These are phyloP conservation scores for Leucopternis melanops DNA, from an alignment of 2,113 vertebrate species.

Conservation along the genomic window DNA sequence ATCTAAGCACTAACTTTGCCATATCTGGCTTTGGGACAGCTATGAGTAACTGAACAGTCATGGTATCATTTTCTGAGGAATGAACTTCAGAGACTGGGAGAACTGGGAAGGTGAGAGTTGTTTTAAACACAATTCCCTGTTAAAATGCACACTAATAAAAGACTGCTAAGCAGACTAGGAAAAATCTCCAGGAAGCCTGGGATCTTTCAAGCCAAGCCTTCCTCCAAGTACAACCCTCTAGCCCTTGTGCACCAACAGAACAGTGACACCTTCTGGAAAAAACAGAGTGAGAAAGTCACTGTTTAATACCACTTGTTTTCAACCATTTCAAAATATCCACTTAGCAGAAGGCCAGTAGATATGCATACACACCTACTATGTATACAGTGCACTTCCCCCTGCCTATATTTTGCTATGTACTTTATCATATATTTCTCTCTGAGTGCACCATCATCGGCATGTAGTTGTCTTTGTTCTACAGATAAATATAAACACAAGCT, in stretches of 20 bases:
- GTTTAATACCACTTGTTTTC: not conserved
- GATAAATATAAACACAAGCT: not conserved
- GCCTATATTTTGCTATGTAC: not conserved
- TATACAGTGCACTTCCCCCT: not conserved
- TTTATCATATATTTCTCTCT: not conserved
- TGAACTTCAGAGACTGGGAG: not conserved
- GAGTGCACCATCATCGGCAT: not conserved
- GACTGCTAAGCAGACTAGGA: not conserved
- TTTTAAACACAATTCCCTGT: not conserved
- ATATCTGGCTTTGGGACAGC: not conserved
- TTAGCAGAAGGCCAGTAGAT: not conserved
- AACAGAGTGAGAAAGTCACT: not conserved
- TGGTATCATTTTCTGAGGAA: not conserved
- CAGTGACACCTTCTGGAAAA: conserved; percentile 16
- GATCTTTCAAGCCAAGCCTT: not conserved
- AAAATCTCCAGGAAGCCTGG: not conserved
- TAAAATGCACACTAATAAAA: not conserved
- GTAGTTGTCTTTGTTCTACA: not conserved
- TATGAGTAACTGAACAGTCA: not conserved
- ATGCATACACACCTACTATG: not conserved
- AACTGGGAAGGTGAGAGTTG: not conserved
- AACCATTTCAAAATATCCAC: not conserved
- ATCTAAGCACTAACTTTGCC: not conserved
- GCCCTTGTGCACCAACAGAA: not conserved
- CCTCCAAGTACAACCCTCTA: not conserved